Base-by-base conservation (phyloP, 2,888 invertebrate genomes). In the Heliothis peltigera region DNA sequence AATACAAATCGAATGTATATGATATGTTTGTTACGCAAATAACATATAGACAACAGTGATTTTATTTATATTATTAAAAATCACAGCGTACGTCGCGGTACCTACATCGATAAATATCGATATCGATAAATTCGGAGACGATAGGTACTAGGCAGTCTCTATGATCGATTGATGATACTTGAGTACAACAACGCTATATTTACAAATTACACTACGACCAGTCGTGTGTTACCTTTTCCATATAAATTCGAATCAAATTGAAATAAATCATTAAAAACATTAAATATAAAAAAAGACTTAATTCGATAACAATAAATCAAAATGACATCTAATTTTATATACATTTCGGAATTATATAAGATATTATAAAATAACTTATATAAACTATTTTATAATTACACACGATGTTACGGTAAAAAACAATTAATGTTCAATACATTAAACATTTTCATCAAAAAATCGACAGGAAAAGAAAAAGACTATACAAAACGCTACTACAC, bases 11-110 rank as follows among this genome's bases (percentile, higher is more conserved):
- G 58, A 76, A 66, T 52, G 53, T 60, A 64, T 76, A 77, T 83
- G 85, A 86, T 85, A 86, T 85, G 85, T 86, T 77, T 70, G 46
- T 73, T 62, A 75, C 48, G 65, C 67, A 64, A 64, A 61, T 66
- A 59, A 66, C 35, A 73, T 66, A 80, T 75, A 65, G 70, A 82
- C 74, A 75, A 82, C 74, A 75, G 66, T 70, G 76, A 73, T 73
- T 77, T 65, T 72, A 55, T 65, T 55, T 66, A 60, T 69, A 64
- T 52, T 56, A 64, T 74, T 25, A 64, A 79, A 69, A 77, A 81
- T 75, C 79, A 83, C 82, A 75, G 63, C 65, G 66, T 49, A 48
- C 52, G 52, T 70, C 52, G 65, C 47, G 61, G 56, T 68, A 49
- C n/a, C n/a, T n/a, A n/a, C 25, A 72, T 44, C 49, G 64, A 77